These are phyloP conservation scores for Byasa hedistus DNA, from an alignment of 2,888 invertebrate genomes.

Conservation along the genomic window DNA sequence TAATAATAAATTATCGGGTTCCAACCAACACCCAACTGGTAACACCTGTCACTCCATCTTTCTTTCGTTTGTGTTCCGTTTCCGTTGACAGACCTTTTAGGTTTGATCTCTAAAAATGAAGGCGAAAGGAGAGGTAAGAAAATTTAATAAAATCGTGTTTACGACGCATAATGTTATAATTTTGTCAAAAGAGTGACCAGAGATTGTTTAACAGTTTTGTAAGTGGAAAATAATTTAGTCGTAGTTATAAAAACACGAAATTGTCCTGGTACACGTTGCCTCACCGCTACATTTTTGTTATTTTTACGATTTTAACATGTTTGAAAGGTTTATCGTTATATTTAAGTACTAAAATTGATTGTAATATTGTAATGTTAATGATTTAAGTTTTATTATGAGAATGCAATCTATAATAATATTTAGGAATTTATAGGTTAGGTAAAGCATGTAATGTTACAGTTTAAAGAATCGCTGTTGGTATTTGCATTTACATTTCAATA, in stretches of 20 bases:
- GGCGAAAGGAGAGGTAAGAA: constrained; percentile 90
- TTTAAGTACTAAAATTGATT: neutral
- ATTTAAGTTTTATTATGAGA: neutral
- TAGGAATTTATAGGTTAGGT: constrained; percentile 29
- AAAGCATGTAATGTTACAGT: constrained; percentile 65
- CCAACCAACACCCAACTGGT: neutral
- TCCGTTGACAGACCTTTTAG: constrained; percentile 77
- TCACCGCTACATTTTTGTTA: constrained; percentile 10
- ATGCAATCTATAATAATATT: neutral
- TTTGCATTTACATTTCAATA: neutral
- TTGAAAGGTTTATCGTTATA: neutral
- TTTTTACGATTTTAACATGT: neutral
- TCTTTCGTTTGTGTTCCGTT: constrained; percentile 60
- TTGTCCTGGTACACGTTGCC: constrained; percentile 18
- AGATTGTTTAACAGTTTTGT: neutral
- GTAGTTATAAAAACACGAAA: neutral
- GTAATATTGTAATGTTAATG: neutral
- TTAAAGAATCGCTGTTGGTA: constrained; percentile 1
- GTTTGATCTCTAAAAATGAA: constrained; percentile 84
- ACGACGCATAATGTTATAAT: constrained; percentile 10
- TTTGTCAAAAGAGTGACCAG: constrained; percentile 10
- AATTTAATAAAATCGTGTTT: constrained; percentile 28
- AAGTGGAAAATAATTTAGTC: neutral
- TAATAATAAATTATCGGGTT: no score
- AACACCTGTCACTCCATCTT: constrained; percentile 32